Conservation (phyloP, 2,113 vertebrate genomes). For the Carlito syrichta region DNA sequence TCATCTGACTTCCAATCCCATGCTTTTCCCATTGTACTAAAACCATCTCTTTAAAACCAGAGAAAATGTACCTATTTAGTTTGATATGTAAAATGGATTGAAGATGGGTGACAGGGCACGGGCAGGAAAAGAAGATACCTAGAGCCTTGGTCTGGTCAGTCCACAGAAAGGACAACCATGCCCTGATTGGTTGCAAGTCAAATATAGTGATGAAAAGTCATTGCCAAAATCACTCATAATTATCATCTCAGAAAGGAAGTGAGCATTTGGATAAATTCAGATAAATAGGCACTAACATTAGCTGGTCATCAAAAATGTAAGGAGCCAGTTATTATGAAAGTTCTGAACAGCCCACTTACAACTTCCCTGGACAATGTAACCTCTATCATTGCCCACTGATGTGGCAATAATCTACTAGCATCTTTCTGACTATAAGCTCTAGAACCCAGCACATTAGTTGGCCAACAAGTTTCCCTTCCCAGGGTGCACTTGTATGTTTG, state of each 20-base stretch:
- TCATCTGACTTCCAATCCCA: neutral
- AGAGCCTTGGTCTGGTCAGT: neutral
- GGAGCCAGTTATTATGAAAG: neutral
- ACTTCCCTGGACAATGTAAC: neutral
- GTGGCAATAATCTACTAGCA: neutral
- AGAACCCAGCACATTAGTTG: neutral
- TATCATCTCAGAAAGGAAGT: slow-evolving; percentile 63
- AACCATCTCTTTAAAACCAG: neutral
- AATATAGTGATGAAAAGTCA: slow-evolving; percentile 25
- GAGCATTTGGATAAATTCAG: slow-evolving; percentile 34
- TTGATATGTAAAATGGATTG: neutral
- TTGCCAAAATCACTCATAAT: slow-evolving; percentile 60
- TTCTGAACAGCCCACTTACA: neutral
- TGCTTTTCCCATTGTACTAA: neutral
- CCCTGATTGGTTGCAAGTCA: neutral
- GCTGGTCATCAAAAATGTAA: neutral
- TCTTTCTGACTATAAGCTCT: neutral
- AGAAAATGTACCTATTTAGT: neutral
- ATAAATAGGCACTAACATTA: slow-evolving; percentile 58
- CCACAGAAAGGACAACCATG: neutral
- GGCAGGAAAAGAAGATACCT: neutral
- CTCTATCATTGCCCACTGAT: neutral
- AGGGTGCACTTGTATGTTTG: neutral
- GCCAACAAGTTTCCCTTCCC: neutral
- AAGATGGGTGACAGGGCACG: neutral